phyloP scores from a whole-genome alignment of 2,113 vertebrate genomes.

The Bufo gargarizans region DNA sequence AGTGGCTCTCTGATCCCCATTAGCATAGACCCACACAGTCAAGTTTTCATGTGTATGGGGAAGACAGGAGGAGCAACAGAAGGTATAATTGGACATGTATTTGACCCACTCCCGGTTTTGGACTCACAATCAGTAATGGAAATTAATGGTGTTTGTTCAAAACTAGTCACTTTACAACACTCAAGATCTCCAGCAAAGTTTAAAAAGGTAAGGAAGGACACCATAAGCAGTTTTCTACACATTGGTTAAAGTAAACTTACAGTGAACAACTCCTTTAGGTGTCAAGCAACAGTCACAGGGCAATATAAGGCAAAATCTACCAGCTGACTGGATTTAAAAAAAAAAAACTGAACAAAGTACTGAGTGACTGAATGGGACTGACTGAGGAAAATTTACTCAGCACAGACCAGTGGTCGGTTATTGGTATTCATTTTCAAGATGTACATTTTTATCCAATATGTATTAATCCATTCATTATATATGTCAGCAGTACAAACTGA shows the following conservation, averaged over 20 bases:
- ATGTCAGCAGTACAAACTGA: constrained; percentile 1
- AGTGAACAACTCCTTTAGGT: not conserved
- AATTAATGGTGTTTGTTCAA: too few relatives aligned
- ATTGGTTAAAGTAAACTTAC: not conserved
- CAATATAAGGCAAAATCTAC: not conserved
- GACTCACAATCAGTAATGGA: too few relatives aligned
- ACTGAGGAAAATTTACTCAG: not conserved
- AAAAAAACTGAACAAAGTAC: not conserved
- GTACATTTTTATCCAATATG: not conserved
- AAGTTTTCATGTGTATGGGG: too few relatives aligned
- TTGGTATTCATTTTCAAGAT: not conserved
- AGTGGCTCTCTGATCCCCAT: too few relatives aligned
- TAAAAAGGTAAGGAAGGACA: too few relatives aligned
- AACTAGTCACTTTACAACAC: too few relatives aligned
- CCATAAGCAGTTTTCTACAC: too few relatives aligned
- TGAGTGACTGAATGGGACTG: not conserved
- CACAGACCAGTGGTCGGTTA: not conserved
- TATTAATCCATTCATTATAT: not conserved
- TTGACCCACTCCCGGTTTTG: too few relatives aligned
- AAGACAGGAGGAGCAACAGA: too few relatives aligned
- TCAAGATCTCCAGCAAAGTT: too few relatives aligned
- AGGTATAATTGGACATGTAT: too few relatives aligned
- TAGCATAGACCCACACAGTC: too few relatives aligned
- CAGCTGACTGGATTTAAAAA: not conserved
- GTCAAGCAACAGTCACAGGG: not conserved